A percentile compares a stretch with the other conserved stretches of the same genome.
Conservation (phyloP, 2,113 vertebrate genomes). For the Psilopogon haemacephalus region DNA sequence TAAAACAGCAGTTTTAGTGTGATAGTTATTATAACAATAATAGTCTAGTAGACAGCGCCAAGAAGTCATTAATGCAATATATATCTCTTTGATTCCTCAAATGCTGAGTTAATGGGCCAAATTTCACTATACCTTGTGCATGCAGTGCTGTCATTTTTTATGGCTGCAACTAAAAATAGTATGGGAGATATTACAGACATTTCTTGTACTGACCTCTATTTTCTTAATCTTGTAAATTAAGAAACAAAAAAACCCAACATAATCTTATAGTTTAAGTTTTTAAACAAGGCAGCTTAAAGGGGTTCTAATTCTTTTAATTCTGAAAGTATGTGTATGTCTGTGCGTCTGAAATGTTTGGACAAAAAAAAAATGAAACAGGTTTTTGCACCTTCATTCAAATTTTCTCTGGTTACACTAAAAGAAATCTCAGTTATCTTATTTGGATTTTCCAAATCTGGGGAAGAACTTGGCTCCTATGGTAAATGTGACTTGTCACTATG, state of each 20-base stretch:
- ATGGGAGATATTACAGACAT: not conserved
- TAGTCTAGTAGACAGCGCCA: conserved; percentile 54
- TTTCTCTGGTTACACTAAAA: not conserved
- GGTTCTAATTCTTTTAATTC: not conserved
- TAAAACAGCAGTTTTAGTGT: conserved; percentile 58
- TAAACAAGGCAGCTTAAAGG: not conserved
- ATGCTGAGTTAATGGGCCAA: conserved; percentile 63
- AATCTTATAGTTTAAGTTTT: not conserved
- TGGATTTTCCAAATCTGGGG: not conserved
- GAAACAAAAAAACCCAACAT: too few relatives aligned
- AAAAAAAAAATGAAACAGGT: not conserved
- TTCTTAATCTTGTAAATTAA: not conserved
- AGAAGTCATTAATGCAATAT: conserved; percentile 75
- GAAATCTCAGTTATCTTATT: not conserved
- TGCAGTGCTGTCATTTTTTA: conserved; percentile 12
- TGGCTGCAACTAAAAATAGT: not conserved
- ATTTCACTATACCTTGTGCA: conserved; percentile 42
- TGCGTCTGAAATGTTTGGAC: not conserved
- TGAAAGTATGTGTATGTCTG: not conserved
- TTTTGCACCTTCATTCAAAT: not conserved
- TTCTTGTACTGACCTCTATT: not conserved
- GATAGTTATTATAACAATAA: conserved; percentile 71
- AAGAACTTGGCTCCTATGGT: not conserved
- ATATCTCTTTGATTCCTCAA: conserved; percentile 59
- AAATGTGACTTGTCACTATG: not conserved